Evolutionary conservation across 1,140 invertebrate species (phyloP), one percentile per base, ranked within the genome.

Genomic region (Hycleus phaleratus): DNA sequence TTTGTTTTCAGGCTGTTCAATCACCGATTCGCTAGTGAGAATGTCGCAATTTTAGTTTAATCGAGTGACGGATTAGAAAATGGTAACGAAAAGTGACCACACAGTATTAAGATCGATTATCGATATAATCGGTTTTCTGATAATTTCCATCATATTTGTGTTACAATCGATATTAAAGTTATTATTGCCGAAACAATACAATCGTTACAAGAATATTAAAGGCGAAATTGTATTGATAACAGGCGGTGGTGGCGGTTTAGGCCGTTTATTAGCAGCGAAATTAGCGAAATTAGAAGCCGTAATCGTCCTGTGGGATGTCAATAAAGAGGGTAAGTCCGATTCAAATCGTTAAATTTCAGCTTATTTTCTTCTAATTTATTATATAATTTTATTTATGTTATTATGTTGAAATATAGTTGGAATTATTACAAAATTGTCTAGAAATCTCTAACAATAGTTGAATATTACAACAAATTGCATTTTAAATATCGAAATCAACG

Each of bases 271-370:
- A 57, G 87, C 91, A 3, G 71, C 85, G 32, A 80, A 87, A 62
- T 81, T 96, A 48, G 88, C 89, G 0, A 79, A 85, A 65, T 80
- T 90, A 39, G 89, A 90, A 54, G 88, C 88, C 59, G 82, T 78
- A 43, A 78, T 97, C 43, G 82, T 97, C 5, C 75, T 95, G 43
- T 96, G 92, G 92, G 95, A 98, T 73, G 87, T 97, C 44, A 93
- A 96, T 73, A 80, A 86, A 73, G 73, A 81, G 76, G 88, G 89
- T 88, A 61, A 79, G 32, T 32, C 32, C 32, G 18, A 18, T 18
- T 18, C 0, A 12, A 12, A 12, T 78, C 75, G 26, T 24, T n/a
- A 0, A 11, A n/a, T 10, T 32, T 48, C 10, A 7, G 8, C 8
- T 26, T 24, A 26, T 24, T n/a, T 26, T 7, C 24, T 26, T 8